Evolutionary conservation across 2,113 vertebrate species (phyloP).

Genomic region (Corapipo altera): DNA sequence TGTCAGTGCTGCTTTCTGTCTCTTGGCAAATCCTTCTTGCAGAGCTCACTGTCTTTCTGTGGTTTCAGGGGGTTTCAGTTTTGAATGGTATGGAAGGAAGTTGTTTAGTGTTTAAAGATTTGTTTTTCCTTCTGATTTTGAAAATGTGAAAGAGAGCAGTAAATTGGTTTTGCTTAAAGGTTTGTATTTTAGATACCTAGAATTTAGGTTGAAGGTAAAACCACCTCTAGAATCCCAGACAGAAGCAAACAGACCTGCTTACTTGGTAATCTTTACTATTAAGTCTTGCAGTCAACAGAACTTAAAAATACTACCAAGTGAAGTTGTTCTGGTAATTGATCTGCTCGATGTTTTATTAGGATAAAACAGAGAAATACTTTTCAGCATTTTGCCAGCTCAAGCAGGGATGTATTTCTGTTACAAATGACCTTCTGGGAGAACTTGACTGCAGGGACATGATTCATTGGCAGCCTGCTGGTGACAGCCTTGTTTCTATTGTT

Average conservation of each 20-base stretch:
- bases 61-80: not conserved
- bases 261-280: not conserved
- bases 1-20: not conserved
- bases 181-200: not conserved
- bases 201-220: not conserved
- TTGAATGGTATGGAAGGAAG: not conserved
- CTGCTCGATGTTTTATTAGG: not conserved
- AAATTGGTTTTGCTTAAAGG: not conserved
- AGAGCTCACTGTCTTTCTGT: not conserved
- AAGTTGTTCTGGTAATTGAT: not conserved
- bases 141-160: not conserved
- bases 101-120: not conserved
- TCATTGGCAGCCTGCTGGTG: conserved; percentile 54
- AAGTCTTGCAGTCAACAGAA: not conserved
- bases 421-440: conserved; percentile 40
- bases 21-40: not conserved
- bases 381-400: not conserved
- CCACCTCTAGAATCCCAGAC: not conserved
- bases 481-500: conserved; percentile 60
- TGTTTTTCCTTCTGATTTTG: not conserved
- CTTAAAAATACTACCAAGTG: not conserved
- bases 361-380: not conserved
- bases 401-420: conserved; percentile 6
- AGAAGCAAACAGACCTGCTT: not conserved
- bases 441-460: conserved; percentile 30